Percentiles rank a stretch among this genome's conserved stretches.
Conservation (phyloP, 2,113 vertebrate species). For the Odocoileus hemionus region DNA sequence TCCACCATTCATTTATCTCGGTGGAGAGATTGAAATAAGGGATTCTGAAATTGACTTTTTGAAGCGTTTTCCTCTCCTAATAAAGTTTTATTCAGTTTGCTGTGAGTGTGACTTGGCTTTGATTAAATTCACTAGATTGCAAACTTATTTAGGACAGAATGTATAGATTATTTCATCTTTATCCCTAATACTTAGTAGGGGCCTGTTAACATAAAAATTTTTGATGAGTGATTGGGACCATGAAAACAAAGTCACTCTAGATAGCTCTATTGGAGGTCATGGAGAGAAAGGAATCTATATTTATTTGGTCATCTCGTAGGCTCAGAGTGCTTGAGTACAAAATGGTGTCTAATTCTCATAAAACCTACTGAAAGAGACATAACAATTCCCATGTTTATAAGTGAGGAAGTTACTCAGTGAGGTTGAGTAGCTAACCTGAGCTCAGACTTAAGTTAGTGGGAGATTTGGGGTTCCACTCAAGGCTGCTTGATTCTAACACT, state of each 20-base stretch:
- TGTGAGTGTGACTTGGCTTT: not conserved
- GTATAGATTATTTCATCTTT: not conserved
- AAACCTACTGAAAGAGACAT: not conserved
- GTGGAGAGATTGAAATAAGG: not conserved
- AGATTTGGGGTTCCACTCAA: not conserved
- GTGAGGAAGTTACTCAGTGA: not conserved
- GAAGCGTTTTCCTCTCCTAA: not conserved
- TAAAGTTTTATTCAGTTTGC: not conserved
- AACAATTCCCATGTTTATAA: not conserved
- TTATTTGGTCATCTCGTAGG: not conserved
- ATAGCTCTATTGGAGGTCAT: not conserved
- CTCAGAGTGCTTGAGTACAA: not conserved
- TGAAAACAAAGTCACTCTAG: not conserved
- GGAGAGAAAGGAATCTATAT: fast-evolving
- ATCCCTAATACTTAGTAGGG: not conserved
- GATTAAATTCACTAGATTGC: not conserved
- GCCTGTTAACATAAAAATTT: not conserved
- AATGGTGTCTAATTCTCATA: not conserved
- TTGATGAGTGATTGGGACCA: not conserved
- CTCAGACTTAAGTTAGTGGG: not conserved
- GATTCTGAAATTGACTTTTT: not conserved
- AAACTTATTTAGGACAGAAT: not conserved
- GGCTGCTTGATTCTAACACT: not conserved
- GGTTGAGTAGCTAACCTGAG: not conserved
- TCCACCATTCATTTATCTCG: not conserved